These are phyloP conservation scores for Pachliopta kotzebuea DNA, from an alignment of 2,888 invertebrate species.

Conservation along the genomic window DNA sequence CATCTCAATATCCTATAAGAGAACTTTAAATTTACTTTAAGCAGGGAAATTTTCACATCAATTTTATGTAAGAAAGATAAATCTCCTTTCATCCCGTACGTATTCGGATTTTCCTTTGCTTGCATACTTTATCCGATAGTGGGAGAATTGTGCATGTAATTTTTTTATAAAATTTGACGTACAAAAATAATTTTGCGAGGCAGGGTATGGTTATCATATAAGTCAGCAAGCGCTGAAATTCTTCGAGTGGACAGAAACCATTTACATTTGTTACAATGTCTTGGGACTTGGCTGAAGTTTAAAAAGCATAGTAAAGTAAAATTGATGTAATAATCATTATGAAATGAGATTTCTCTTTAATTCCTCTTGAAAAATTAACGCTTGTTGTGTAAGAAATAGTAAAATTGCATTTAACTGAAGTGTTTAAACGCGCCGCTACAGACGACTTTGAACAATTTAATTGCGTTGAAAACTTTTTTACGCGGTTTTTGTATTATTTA, in stretches of 20 bases:
- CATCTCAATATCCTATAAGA: too few species aligned
- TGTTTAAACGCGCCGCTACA: background rate
- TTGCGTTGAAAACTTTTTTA: background rate
- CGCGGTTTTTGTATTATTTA: background rate
- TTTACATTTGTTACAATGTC: too few species aligned
- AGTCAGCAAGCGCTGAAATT: too few species aligned
- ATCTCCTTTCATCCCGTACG: background rate
- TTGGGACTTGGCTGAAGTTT: too few species aligned
- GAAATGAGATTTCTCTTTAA: too few species aligned
- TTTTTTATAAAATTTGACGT: background rate
- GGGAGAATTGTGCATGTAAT: background rate
- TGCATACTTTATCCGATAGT: background rate
- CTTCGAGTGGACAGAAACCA: too few species aligned
- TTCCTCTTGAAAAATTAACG: background rate
- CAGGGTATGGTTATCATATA: too few species aligned
- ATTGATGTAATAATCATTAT: too few species aligned
- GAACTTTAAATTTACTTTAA: background rate
- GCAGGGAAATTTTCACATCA: background rate
- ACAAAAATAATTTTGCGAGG: too few species aligned
- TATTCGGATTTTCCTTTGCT: background rate
- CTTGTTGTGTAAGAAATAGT: background rate
- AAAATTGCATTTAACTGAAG: background rate
- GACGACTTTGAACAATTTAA: background rate
- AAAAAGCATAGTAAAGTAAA: too few species aligned
- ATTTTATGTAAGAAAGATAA: constrained; percentile 6